These are phyloP conservation scores for Xiphophorus birchmanni DNA, from an alignment of 2,797 vertebrate genomes.

Conservation along the genomic window DNA sequence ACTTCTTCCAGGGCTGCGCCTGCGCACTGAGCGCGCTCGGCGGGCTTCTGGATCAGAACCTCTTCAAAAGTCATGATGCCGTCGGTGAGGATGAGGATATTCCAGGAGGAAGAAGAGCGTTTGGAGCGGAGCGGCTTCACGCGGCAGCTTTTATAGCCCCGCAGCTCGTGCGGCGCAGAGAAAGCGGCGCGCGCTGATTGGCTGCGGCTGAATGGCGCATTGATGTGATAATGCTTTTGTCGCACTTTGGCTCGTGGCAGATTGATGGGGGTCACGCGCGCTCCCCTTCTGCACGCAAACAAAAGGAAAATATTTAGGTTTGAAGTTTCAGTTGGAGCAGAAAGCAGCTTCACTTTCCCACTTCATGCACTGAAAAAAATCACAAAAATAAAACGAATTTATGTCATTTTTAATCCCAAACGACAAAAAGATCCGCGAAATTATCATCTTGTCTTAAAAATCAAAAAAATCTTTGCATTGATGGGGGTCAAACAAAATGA, in stretches of 20 bases:
- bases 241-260: constrained; percentile 81
- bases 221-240: constrained; percentile 84
- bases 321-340: neutral
- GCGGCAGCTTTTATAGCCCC: constrained; percentile 63
- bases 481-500: no score
- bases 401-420: neutral
- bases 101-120: constrained; percentile 32
- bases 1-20: constrained; percentile 88
- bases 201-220: constrained; percentile 67
- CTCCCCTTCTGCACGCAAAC: constrained; percentile 27
- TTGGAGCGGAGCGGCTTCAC: constrained; percentile 31
- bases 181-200: constrained; percentile 75
- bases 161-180: constrained; percentile 63
- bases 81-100: constrained; percentile 26
- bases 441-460: no score
- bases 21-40: constrained; percentile 81
- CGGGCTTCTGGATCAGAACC: constrained; percentile 70
- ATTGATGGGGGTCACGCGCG: constrained; percentile 75
- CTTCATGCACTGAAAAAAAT: neutral
- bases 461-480: no score
- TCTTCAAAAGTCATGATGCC: constrained; percentile 83
- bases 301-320: constrained; percentile 1
- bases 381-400: neutral
- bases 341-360: constrained; percentile 1
- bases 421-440: no score